A percentile compares a stretch with the other conserved stretches of the same genome.
These are phyloP conservation scores for Nymphalis polychloros DNA, from an alignment of 2,888 invertebrate species.

Conservation along the genomic window DNA sequence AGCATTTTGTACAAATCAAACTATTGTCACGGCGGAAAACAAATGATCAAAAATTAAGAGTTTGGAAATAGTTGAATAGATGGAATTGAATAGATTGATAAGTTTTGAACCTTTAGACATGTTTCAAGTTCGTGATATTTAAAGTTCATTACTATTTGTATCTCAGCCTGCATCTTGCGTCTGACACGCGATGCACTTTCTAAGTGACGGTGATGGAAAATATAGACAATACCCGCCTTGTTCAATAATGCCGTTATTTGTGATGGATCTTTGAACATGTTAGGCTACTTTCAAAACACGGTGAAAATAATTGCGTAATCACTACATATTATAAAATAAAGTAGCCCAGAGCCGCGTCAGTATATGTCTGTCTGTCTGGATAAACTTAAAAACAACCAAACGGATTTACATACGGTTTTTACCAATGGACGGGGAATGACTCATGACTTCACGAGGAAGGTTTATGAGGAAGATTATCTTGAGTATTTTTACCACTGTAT, in stretches of 20 bases:
- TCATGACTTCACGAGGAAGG: too few relatives aligned
- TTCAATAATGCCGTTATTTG: conserved; percentile 21
- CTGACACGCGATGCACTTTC: conserved; percentile 39
- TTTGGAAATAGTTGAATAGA: not conserved
- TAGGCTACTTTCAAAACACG: conserved; percentile 22
- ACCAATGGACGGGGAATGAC: too few relatives aligned
- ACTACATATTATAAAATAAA: too few relatives aligned
- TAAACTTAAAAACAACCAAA: not conserved
- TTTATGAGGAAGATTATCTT: not conserved
- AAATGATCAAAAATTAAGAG: not conserved
- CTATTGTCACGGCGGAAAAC: not conserved
- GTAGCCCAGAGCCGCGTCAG: too few relatives aligned
- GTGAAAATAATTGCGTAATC: conserved; percentile 18
- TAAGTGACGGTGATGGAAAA: conserved; percentile 35
- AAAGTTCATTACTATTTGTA: conserved; percentile 20
- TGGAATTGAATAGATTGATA: not conserved
- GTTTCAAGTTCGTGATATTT: conserved; percentile 4
- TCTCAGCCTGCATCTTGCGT: conserved; percentile 27
- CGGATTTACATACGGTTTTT: too few relatives aligned
- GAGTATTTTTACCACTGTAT: not conserved
- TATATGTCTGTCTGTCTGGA: too few relatives aligned
- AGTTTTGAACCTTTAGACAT: not conserved
- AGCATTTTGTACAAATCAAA: not conserved
- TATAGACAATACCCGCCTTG: conserved; percentile 37
- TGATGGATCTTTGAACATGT: conserved; percentile 23